Evolutionary conservation across 2,888 invertebrate genomes (phyloP).

Genomic region (Campoletis raptor): DNA sequence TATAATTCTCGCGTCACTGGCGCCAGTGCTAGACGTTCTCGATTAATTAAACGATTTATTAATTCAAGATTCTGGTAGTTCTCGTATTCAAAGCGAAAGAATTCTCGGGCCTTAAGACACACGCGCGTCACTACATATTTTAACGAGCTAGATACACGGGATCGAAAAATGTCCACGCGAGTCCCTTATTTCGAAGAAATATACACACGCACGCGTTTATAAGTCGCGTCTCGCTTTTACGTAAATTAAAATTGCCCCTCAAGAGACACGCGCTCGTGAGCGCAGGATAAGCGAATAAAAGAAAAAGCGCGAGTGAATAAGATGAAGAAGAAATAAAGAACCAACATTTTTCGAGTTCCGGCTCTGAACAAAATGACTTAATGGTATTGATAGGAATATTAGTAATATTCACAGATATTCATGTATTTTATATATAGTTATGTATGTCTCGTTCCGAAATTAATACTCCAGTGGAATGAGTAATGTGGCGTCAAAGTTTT

Average conservation of each 20-base stretch:
- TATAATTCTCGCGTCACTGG: conserved; percentile 66
- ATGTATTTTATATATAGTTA: background rate
- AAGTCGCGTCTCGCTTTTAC: conserved; percentile 16
- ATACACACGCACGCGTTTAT: background rate
- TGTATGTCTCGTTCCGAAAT: background rate
- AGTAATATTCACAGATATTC: background rate
- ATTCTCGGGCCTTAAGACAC: conserved; percentile 31
- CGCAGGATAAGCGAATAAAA: background rate
- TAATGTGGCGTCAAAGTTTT: conserved; percentile 32
- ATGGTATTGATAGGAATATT: conserved; percentile 26
- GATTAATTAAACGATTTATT: conserved; percentile 71
- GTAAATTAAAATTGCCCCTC: conserved; percentile 11
- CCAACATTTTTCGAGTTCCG: conserved; percentile 46
- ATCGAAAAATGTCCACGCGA: conserved; percentile 27
- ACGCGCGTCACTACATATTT: conserved; percentile 53
- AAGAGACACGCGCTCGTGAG: conserved; percentile 1
- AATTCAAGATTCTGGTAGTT: conserved; percentile 65
- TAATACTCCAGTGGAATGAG: background rate
- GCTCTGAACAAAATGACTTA: conserved; percentile 35
- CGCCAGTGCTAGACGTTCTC: conserved; percentile 69
- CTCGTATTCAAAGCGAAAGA: conserved; percentile 49
- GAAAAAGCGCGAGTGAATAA: background rate
- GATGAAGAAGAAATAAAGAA: conserved; percentile 14
- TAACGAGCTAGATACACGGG: conserved; percentile 47
- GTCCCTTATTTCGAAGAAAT: conserved; percentile 54